Conservation (phyloP, 2,797 vertebrate species). For the Dermochelys coriacea region DNA sequence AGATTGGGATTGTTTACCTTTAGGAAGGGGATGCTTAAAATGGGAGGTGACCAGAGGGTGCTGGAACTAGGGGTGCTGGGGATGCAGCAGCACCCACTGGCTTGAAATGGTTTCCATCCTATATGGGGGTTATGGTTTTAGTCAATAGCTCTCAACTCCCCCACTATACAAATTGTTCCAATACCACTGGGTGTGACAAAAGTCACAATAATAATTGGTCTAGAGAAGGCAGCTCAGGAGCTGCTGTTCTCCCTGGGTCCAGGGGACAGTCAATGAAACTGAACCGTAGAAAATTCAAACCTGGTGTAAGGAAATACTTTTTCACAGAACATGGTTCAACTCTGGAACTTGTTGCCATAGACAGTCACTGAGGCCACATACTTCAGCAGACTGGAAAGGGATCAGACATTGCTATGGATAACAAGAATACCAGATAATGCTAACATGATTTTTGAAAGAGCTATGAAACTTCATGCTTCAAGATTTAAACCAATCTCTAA, state of each 20-base stretch:
- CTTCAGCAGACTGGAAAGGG: background rate
- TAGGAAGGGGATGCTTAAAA: background rate
- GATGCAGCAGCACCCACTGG: background rate
- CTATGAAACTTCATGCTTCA: background rate
- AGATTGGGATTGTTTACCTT: background rate
- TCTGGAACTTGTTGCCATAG: background rate
- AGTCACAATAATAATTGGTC: background rate
- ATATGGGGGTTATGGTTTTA: background rate
- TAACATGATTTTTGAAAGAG: background rate
- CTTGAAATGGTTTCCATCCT: background rate
- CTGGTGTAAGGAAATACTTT: background rate
- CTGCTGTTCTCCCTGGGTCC: background rate
- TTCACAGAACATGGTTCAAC: background rate
- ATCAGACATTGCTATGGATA: background rate
- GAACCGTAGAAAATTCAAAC: slow-evolving; percentile 16
- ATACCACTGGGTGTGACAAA: background rate
- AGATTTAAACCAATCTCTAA: background rate
- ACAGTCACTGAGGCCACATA: background rate
- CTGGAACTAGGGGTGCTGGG: background rate
- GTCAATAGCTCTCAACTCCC: background rate
- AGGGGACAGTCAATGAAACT: background rate
- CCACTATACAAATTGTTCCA: background rate
- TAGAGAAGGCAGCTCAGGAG: background rate
- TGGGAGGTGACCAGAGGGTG: background rate
- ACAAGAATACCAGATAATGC: background rate